Evolutionary conservation across 2,797 vertebrate genomes (phyloP), one percentile per base, ranked within the genome.

Genomic region (Poecile montanus): DNA sequence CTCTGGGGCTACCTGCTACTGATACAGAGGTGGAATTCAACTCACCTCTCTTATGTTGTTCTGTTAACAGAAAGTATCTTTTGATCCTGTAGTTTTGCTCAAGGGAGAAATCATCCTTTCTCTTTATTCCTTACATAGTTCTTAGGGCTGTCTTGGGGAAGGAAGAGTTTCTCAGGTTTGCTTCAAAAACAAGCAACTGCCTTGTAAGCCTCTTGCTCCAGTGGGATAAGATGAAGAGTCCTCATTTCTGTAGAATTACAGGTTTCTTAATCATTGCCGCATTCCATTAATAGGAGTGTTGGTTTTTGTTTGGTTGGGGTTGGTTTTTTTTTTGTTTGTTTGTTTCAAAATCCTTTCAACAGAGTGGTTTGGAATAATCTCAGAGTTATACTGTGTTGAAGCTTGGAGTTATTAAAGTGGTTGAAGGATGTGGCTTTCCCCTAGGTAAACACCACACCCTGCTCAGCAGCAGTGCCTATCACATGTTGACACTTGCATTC

Each of bases 391-490:
- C 62, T 57, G 14, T 16, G 9, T 58, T 82, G 88, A 94, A 94
- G 70, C 85, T 74, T 6, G 5, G 73, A 61, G 78, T 88, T 93
- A 70, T 60, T 95, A 60, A 91, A 91, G 92, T 85, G 93, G 78
- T 95, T 96, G 93, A 95, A 94, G 96, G 97, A 94, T 97, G 92
- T 97, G 95, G 95, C 75, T 93, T 95, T 95, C 80, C 92, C 94
- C 61, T 84, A 85, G 81, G 97, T 91, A 96, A 97, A 97, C 60
- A 94, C 91, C 95, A 94, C 96, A 72, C 96, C 97, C 91, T 0
- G 0, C 85, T 89, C 57, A 66, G 54, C 51, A 92, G 67, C 56
- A 82, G 82, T 21, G 87, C 70, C 81, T 86, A 36, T 82, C 7
- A 5, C 10, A 1, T 97, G 86, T 97, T 97, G 96, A 92, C 91